Conservation (phyloP, 2,888 invertebrate genomes). For the Apamea anceps region DNA sequence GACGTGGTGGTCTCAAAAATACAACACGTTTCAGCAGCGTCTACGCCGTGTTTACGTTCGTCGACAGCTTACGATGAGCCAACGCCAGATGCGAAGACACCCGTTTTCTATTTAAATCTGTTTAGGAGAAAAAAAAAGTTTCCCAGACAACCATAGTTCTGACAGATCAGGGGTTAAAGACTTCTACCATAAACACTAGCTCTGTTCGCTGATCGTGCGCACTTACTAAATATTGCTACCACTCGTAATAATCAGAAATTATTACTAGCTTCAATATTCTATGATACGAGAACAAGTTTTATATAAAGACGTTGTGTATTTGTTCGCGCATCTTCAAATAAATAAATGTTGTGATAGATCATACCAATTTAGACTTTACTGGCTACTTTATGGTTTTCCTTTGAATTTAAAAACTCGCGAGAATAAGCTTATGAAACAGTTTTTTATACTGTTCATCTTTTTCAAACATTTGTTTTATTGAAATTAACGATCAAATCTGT, state of each 20-base stretch:
- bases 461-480: conserved; percentile 31
- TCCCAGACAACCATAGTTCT: conserved; percentile 2
- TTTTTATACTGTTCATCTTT: conserved; percentile 27
- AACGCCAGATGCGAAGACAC: conserved; percentile 13
- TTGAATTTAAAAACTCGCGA: conserved; percentile 30
- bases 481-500: conserved; percentile 22
- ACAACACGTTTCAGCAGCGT: background rate
- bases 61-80: background rate
- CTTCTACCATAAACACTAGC: conserved; percentile 24
- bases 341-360: conserved; percentile 63
- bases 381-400: conserved; percentile 45
- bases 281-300: conserved; percentile 10
- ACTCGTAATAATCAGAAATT: conserved; percentile 50
- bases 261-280: conserved; percentile 48
- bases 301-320: conserved; percentile 58
- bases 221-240: conserved; percentile 47
- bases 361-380: conserved; percentile 52
- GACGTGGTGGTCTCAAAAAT: background rate
- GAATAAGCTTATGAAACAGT: conserved; percentile 16
- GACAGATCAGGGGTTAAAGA: conserved; percentile 35
- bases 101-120: background rate
- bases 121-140: conserved; percentile 21
- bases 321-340: conserved; percentile 55
- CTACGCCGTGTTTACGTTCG: conserved; percentile 9
- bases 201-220: conserved; percentile 18